Evolutionary conservation across 2,797 vertebrate genomes (phyloP), one percentile per base, ranked within the genome.

Genomic region (Alcedo quadribrachys): DNA sequence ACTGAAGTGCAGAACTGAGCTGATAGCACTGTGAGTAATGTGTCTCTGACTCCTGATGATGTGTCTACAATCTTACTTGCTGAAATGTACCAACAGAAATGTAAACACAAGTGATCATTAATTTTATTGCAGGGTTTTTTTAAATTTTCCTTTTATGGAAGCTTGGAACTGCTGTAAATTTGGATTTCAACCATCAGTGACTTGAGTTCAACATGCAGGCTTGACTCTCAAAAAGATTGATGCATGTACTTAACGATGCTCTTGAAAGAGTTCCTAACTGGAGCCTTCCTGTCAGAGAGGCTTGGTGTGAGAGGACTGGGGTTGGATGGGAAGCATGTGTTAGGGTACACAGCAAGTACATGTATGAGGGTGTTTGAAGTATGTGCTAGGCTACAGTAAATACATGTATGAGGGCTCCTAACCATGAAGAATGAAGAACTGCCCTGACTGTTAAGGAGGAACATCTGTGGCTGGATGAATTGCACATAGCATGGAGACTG

Each of bases 81-180:
- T 89, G 93, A 94, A 96, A 90, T 85, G 81, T 71, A 93, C 58
- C 81, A 81, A 87, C 69, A 94, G 70, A 93, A 94, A 90, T 68
- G 71, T 95, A 95, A 96, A 93, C 89, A 91, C 51, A 37, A 85
- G 40, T 12, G 10, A 62, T 77, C 83, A 71, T 95, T 88, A 86
- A 88, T 94, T 92, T 92, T 91, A 88, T 55, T 82, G 65, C 63
- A 67, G 27, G 0, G 33, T 22, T 27, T 4, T 55, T 82, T 80
- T 65, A 65, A 81, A 63, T 54, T 9, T 10, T 0, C 91, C 94
- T 95, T 93, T 90, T 88, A 92, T 95, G 93, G 85, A 90, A 89
- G 43, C 90, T 90, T 93, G 83, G 68, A 70, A 92, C 54, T 68
- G 33, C 76, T 91, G 75, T 78, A 90, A 93, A 90, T 94, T 88